phyloP scores from a whole-genome alignment of 2,888 invertebrate species.

The Trachelus iudaicus region DNA sequence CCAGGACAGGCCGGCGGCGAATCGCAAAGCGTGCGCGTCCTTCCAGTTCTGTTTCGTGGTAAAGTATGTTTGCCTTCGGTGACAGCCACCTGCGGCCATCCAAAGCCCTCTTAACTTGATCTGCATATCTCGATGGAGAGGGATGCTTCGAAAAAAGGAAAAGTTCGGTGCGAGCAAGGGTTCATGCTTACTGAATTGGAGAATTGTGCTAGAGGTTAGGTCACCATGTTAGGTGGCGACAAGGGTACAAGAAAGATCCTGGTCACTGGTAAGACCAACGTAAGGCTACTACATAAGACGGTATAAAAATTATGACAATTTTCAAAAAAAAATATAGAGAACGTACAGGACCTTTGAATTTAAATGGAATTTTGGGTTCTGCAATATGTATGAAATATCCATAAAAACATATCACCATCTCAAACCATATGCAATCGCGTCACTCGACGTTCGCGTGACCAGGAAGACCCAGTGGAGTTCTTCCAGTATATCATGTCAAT shows the following conservation, averaged over 20 bases:
- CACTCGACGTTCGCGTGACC: slow-evolving; percentile 32
- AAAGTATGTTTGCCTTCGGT: slow-evolving; percentile 57
- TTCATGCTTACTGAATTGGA: background rate
- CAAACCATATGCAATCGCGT: slow-evolving; percentile 22
- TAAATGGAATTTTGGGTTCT: background rate
- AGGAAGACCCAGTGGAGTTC: slow-evolving; percentile 26
- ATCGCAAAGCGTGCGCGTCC: slow-evolving; percentile 54
- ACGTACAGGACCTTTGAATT: background rate
- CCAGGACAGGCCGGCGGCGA: slow-evolving; percentile 55
- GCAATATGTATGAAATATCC: background rate
- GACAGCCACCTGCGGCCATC: slow-evolving; percentile 62
- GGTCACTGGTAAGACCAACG: background rate
- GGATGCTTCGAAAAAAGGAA: background rate
- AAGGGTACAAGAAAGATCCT: background rate
- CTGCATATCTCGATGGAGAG: slow-evolving; percentile 42
- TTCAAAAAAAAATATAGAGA: background rate
- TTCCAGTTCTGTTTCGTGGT: slow-evolving; percentile 48
- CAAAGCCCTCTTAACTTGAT: slow-evolving; percentile 40
- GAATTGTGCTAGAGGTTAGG: background rate
- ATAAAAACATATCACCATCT: background rate
- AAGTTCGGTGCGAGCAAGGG: slow-evolving; percentile 8
- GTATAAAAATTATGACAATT: background rate
- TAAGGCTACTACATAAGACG: background rate
- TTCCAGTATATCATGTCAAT: slow-evolving; percentile 57
- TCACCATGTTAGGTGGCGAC: background rate